Base-by-base conservation (phyloP, 2,797 vertebrate species). In the Scomberomorus guttatus region DNA sequence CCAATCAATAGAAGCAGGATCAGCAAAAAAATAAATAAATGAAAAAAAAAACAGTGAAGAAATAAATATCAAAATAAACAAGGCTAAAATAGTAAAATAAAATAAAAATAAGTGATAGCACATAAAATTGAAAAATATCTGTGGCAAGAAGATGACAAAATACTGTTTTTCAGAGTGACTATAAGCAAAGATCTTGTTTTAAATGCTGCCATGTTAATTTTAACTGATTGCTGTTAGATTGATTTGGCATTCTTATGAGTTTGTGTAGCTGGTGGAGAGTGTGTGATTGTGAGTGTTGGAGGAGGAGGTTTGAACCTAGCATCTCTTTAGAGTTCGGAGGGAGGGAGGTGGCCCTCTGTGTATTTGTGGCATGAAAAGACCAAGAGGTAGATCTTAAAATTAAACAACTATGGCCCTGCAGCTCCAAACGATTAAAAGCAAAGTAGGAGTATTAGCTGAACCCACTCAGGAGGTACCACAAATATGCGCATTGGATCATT, bases 1-100 rank as follows among this genome's bases (percentile, higher is more conserved):
- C 81, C 68, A 76, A 93, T 94, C 93, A 63, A 93, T 94, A 80
- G 67, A 29, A 80, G 87, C 83, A 34, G 87, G 87, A 90, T 92
- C 90, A 90, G 90, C 90, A 77, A 77, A 89, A 83, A 85, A 82
- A 82, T 54, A 86, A 87, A 83, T 71, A 84, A 73, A 87, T 58
- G 71, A 72, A 80, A 52, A 25, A 52, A 25, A 50, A 51, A 73
- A 82, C 10, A 48, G 42, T 24, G 18, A 60, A 52, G 27, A 54
- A 77, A 75, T 46, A 78, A 87, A 89, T 77, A 85, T 66, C 59
- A 75, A 62, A 82, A 86, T 75, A 87, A 88, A 80, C 72, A 77
- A 5, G 51, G 14, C 37, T 65, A 46, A 18, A 44, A 10, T 25
- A 48, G 51, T 64, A 6, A 32, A 78, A 68, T 20, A 14, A 1